Base-by-base conservation (phyloP, 2,888 invertebrate species). In the Plusia festucae region DNA sequence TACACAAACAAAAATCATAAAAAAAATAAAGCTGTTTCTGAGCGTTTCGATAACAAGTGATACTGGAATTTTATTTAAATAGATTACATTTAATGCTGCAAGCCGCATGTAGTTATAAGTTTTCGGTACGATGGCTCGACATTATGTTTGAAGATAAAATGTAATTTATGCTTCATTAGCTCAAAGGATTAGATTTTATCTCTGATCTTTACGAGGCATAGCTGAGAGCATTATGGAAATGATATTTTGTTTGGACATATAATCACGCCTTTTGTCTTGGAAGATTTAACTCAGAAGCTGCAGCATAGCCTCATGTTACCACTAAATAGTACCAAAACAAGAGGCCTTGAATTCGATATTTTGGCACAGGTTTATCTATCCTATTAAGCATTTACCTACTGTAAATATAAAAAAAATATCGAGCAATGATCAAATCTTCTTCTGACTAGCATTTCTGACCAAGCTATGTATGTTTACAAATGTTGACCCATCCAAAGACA, bases 131-230 rank as follows among this genome's bases (percentile, higher is more conserved):
- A 9, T 40, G 1, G n/a, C 5, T 4, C n/a, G n/a, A 40, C 15
- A 40, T 40, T 49, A 1, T 49, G 16, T n/a, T n/a, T 49, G 13
- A 49, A 49, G 46, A 49, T 49, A 49, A 11, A 49, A 49, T 2
- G 20, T 49, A 49, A 49, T 49, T 18, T 18, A 20, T 49, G 18
- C 46, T 49, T 49, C 46, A 49, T 49, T 49, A 49, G 20, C 18
- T 20, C 46, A 49, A 16, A 49, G 46, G 46, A 49, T 49, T 49
- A 49, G 18, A 20, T 49, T 49, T 49, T 20, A 49, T 49, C 46
- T 20, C 20, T 11, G 46, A 18, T 49, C 18, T 20, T 49, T 49
- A 49, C 11, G 46, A 11, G 9, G 46, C 46, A 20, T 20, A 18
- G 20, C 46, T 49, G 46, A 18, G 46, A 11, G 40, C n/a, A n/a